Percentiles rank a stretch among this genome's conserved stretches.
These are phyloP conservation scores for Yasuhikotakia modesta DNA, from an alignment of 2,797 vertebrate genomes.

Conservation along the genomic window DNA sequence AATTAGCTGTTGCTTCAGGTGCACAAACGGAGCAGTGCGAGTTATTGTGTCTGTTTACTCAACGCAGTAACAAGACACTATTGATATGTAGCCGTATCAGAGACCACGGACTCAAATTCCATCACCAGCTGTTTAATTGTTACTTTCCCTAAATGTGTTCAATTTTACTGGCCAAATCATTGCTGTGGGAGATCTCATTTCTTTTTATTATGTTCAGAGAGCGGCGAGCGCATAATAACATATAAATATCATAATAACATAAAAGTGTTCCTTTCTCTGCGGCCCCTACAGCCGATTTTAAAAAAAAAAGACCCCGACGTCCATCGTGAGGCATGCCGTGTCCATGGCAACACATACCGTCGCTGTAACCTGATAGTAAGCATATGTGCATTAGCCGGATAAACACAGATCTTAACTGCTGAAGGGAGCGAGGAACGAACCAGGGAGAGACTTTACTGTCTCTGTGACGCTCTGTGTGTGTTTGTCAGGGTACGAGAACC, in stretches of 20 bases:
- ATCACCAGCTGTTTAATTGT: conserved; percentile 53
- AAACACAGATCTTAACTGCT: conserved; percentile 55
- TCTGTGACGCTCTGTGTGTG: conserved; percentile 48
- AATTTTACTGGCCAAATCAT: conserved; percentile 58
- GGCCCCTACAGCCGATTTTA: conserved; percentile 60
- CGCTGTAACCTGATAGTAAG: conserved; percentile 65
- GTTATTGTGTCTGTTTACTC: neutral
- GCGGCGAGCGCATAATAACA: conserved; percentile 46
- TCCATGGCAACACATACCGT: conserved; percentile 64
- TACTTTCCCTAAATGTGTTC: conserved; percentile 43
- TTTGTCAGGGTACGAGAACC: neutral
- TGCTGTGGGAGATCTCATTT: conserved; percentile 53
- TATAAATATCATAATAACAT: conserved; percentile 49
- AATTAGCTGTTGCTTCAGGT: neutral
- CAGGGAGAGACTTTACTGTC: conserved; percentile 42
- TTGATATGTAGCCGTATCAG: conserved; percentile 32
- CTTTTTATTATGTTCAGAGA: conserved; percentile 51
- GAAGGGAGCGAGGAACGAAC: no score
- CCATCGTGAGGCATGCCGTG: conserved; percentile 66
- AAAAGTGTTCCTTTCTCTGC: conserved; percentile 49
- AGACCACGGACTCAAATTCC: conserved; percentile 40
- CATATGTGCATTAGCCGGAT: conserved; percentile 65
- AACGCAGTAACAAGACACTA: conserved; percentile 4
- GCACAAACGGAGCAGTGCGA: neutral
- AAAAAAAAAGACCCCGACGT: conserved; percentile 59